Evolutionary conservation across 2,888 invertebrate genomes (phyloP).

Genomic region (Crepidodera aurea): DNA sequence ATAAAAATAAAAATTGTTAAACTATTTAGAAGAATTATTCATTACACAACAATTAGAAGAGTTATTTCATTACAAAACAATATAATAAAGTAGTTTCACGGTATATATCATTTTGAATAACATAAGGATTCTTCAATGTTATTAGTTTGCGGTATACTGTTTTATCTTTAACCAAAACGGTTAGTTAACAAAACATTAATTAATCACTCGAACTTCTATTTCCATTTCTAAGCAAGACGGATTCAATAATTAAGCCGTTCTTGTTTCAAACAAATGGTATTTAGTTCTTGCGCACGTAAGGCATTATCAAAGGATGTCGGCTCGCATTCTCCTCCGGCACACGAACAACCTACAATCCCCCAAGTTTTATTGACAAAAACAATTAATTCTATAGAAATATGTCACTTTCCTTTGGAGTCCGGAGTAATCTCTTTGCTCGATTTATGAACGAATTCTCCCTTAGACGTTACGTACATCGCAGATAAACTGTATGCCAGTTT

Average conservation of each 20-base stretch:
- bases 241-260: slow-evolving; percentile 7
- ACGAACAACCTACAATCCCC: slow-evolving; percentile 19
- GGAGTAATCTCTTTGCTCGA: slow-evolving; percentile 24
- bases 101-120: no score
- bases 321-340: not conserved
- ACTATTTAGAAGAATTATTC: no score
- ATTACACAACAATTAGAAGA: no score
- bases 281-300: slow-evolving; percentile 5
- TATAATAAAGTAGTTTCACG: no score
- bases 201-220: no score
- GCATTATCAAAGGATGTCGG: slow-evolving; percentile 4
- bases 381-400: slow-evolving; percentile 27
- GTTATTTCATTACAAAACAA: no score
- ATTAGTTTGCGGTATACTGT: no score
- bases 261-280: slow-evolving; percentile 1
- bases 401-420: slow-evolving; percentile 9
- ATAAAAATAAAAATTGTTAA: no score
- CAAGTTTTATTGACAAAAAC: slow-evolving; percentile 35
- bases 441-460: slow-evolving; percentile 25
- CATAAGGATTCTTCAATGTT: no score
- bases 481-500: not conserved
- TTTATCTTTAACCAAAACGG: no score
- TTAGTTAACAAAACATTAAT: no score
- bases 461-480: not conserved
- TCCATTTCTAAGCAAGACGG: not conserved